These are phyloP conservation scores for Pardalotus punctatus DNA, from an alignment of 2,113 vertebrate species.

Conservation along the genomic window DNA sequence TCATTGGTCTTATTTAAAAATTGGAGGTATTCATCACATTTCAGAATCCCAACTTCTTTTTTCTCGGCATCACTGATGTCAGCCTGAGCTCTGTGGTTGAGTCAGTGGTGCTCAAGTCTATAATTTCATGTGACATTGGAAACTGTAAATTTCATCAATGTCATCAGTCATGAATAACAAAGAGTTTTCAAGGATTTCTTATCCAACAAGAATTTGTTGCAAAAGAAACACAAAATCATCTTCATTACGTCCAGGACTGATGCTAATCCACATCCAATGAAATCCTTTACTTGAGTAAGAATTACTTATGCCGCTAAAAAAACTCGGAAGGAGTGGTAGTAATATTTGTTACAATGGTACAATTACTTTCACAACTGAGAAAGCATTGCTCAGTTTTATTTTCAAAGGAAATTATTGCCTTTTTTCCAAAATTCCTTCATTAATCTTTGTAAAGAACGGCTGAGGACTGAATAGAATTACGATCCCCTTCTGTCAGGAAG, in stretches of 20 bases:
- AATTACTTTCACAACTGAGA: not conserved
- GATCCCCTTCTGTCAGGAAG: not conserved
- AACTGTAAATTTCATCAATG: not conserved
- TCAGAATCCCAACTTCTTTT: not conserved
- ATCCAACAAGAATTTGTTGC: not conserved
- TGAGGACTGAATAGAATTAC: not conserved
- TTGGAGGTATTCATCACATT: not conserved
- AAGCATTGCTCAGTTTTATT: not conserved
- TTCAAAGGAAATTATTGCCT: not conserved
- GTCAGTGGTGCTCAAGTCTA: accelerated
- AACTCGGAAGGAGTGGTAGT: not conserved
- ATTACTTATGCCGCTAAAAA: not conserved
- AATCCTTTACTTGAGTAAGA: not conserved
- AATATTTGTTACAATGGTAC: not conserved
- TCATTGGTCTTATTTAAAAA: not conserved
- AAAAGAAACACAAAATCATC: not conserved
- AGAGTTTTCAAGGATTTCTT: not conserved
- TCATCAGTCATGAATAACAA: not conserved
- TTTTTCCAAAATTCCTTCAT: not conserved
- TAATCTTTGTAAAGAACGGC: conserved; percentile 22
- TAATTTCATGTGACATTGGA: not conserved
- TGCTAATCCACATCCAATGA: not conserved
- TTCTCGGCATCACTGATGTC: not conserved
- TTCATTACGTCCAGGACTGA: not conserved
- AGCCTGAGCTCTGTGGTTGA: not conserved